Conservation (phyloP, 2,113 vertebrate species). For the Progne subis region DNA sequence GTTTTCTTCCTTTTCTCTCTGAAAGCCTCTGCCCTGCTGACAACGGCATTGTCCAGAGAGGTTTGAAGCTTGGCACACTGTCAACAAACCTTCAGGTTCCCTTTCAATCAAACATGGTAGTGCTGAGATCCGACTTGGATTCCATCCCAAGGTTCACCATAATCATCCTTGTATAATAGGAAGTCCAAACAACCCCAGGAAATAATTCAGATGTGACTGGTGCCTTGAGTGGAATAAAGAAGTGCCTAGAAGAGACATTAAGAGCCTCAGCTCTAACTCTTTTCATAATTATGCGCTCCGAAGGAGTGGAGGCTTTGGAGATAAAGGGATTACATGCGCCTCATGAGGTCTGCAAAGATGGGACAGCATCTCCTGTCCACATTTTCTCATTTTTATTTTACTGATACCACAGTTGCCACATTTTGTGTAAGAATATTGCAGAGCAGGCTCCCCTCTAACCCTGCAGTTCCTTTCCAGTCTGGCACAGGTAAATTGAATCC, state of each 20-base stretch:
- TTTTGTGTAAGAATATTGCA: neutral
- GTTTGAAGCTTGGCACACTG: neutral
- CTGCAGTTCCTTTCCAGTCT: neutral
- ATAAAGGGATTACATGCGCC: conserved; percentile 32
- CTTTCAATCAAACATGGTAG: neutral
- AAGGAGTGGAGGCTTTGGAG: conserved; percentile 3
- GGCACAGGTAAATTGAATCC: neutral
- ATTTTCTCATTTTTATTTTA: neutral
- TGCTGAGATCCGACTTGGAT: neutral
- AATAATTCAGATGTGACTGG: conserved; percentile 32
- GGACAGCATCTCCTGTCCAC: neutral
- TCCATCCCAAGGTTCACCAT: conserved; percentile 35
- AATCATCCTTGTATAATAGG: conserved; percentile 10
- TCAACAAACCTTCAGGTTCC: conserved; percentile 20
- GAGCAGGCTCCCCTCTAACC: neutral
- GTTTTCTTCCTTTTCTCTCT: conserved; percentile 19
- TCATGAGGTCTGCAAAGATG: neutral
- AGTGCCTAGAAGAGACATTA: neutral
- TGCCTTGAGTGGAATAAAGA: conserved; percentile 22
- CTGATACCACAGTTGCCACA: neutral
- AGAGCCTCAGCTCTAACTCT: conserved; percentile 5
- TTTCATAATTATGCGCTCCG: neutral
- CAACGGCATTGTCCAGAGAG: neutral
- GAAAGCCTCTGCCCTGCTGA: conserved; percentile 31
- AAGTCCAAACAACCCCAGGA: conserved; percentile 57